These are phyloP conservation scores for Drosophila paramelanica DNA, from an alignment of 2,888 invertebrate species.

Conservation along the genomic window DNA sequence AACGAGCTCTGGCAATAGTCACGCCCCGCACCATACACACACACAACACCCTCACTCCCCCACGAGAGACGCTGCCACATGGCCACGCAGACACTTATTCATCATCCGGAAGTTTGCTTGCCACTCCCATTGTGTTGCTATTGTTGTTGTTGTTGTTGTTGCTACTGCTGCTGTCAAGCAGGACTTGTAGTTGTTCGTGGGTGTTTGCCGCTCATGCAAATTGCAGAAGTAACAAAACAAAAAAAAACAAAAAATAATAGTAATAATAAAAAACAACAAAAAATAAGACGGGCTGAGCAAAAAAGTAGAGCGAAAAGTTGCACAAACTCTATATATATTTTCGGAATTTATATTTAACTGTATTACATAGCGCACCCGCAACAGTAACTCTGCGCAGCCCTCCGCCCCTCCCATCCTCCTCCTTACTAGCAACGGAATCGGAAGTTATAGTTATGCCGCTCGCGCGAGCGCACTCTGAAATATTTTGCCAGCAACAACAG, in stretches of 20 bases:
- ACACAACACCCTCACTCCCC: constrained; percentile 19
- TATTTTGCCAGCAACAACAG: constrained; percentile 55
- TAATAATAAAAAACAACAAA: constrained; percentile 4
- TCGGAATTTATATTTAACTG: constrained; percentile 75
- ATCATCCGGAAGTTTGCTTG: constrained; percentile 78
- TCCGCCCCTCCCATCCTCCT: background rate
- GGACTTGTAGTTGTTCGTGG: constrained; percentile 79
- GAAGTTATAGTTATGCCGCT: constrained; percentile 77
- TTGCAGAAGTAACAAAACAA: constrained; percentile 64
- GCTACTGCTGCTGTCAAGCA: constrained; percentile 49
- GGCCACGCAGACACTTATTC: constrained; percentile 74
- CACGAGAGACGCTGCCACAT: constrained; percentile 35
- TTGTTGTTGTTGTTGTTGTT: constrained; percentile 36
- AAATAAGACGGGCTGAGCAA: constrained; percentile 27
- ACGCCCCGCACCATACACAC: constrained; percentile 44
- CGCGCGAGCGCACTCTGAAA: constrained; percentile 62
- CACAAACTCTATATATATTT: constrained; percentile 55
- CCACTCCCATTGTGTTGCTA: constrained; percentile 52
- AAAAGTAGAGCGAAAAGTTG: constrained; percentile 53
- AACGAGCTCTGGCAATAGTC: constrained; percentile 47
- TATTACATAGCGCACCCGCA: constrained; percentile 57
- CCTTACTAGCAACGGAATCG: constrained; percentile 63
- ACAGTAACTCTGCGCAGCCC: constrained; percentile 20
- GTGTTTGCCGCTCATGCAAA: constrained; percentile 80
- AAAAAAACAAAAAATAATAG: constrained; percentile 15